Evolutionary conservation across 2,797 vertebrate genomes (phyloP), one percentile per base, ranked within the genome.

Genomic region (Heliangelus exortis): DNA sequence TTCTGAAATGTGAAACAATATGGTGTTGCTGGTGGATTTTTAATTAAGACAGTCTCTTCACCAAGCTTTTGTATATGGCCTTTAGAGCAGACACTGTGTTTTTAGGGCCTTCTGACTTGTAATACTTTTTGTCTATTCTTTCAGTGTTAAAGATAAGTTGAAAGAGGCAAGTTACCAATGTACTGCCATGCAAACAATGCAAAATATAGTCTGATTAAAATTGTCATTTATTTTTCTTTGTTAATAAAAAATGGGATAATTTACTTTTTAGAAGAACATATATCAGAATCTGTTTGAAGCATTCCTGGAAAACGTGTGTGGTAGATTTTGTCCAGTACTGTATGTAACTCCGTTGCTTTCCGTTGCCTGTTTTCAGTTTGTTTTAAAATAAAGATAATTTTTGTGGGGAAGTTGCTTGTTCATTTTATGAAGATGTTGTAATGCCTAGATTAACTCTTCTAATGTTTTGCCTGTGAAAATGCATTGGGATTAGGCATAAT

Each of bases 371-470:
- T 91, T 94, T 97, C 82, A 89, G 26, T 95, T 95, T 97, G 78
- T 95, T 96, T 97, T 92, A 94, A 96, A 98, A 98, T 97, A 98
- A 98, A 98, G 92, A 51, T 95, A 90, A 83, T 93, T 97, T 97
- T 96, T 95, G 95, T 6, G 93, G 95, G 95, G 94, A 96, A 91
- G 77, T 96, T 76, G 89, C 76, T 53, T 93, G 69, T 85, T 95
- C 66, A 91, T 84, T 94, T 85, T 65, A 39, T 92, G 62, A 89
- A 90, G 65, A 20, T 29, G n/a, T 29, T 53, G 14, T 33, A 73
- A 89, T 72, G 50, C 28, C 23, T 83, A 36, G 28, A 48, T 55
- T 45, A 73, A 53, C 25, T 78, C 33, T 65, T 55, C 8, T 31
- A 9, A 20, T 41, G 20, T 50, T 93, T 51, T 71, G n/a, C 36